Percentiles rank a stretch among this genome's conserved stretches.
These are phyloP conservation scores for Lissocephala sabroskyi DNA, from an alignment of 2,888 invertebrate species.

Conservation along the genomic window DNA sequence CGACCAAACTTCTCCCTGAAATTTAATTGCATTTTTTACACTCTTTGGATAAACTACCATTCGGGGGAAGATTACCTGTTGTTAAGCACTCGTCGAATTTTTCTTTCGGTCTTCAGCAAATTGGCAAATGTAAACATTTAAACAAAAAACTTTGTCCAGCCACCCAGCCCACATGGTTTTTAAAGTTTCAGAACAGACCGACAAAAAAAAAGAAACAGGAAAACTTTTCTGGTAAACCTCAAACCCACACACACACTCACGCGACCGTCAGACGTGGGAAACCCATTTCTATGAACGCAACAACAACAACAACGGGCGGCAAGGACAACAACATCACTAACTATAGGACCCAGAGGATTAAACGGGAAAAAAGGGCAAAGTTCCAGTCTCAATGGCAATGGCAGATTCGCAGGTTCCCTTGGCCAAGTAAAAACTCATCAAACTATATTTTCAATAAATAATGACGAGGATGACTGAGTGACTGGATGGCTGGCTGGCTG, in stretches of 20 bases:
- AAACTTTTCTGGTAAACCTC: constrained; percentile 52
- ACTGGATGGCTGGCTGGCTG: constrained; percentile 2
- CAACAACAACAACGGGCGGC: constrained; percentile 42
- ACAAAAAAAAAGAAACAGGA: constrained; percentile 10
- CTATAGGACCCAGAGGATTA: constrained; percentile 20
- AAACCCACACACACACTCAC: constrained; percentile 8
- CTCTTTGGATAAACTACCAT: too few species aligned
- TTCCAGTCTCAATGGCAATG: background rate
- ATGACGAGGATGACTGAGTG: constrained; percentile 33
- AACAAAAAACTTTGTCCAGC: too few species aligned
- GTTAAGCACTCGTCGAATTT: too few species aligned
- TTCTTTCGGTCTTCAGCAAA: too few species aligned
- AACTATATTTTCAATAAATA: constrained; percentile 65
- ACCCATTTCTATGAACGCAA: constrained; percentile 43
- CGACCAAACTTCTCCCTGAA: too few species aligned
- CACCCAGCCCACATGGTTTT: too few species aligned
- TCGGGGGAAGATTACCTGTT: too few species aligned
- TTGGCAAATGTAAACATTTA: too few species aligned
- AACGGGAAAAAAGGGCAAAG: constrained; percentile 10
- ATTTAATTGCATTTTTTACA: too few species aligned
- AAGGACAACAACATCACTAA: constrained; percentile 5
- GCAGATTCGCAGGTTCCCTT: background rate
- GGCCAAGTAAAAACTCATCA: constrained; percentile 57
- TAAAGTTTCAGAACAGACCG: constrained; percentile 21
- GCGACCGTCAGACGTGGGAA: too few species aligned